Percentiles rank a stretch among this genome's conserved stretches.
phyloP scores from a whole-genome alignment of 2,888 invertebrate species.

The Drosophila ezoana region DNA sequence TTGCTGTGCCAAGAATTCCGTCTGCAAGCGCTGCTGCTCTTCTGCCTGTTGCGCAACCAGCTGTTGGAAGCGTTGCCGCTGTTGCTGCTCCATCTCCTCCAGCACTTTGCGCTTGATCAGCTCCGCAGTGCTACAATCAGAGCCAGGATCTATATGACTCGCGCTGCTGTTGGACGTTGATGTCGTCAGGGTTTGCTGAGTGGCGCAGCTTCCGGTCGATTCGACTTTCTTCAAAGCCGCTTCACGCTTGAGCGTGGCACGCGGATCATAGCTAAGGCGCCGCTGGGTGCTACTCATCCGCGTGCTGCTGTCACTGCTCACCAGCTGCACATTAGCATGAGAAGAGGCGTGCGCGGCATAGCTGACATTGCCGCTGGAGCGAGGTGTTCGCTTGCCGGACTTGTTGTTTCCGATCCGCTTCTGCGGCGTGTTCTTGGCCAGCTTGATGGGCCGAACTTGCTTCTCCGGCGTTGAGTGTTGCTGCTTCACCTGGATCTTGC shows the following conservation, averaged over 20 bases:
- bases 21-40: conserved; percentile 53
- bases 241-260: conserved; percentile 39
- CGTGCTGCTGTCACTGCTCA: not conserved
- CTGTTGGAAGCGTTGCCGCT: conserved; percentile 36
- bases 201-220: not conserved
- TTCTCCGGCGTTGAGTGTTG: conserved; percentile 1
- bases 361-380: conserved; percentile 5
- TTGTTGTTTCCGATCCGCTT: not conserved
- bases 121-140: not conserved
- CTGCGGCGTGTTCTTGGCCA: not conserved
- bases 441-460: not conserved
- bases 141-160: not conserved
- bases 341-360: conserved; percentile 41
- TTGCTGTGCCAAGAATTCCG: conserved; percentile 43
- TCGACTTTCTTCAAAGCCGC: conserved; percentile 3
- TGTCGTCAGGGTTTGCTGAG: not conserved
- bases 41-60: conserved; percentile 44
- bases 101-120: conserved; percentile 24
- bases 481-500: conserved; percentile 26
- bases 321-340: conserved; percentile 33
- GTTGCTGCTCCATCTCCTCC: conserved; percentile 33
- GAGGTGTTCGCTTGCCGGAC: not conserved
- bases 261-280: conserved; percentile 55
- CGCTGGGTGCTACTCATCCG: conserved; percentile 50
- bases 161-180: not conserved